These are phyloP conservation scores for Cosmorhoe ocellata DNA, from an alignment of 2,888 invertebrate species.

Conservation along the genomic window DNA sequence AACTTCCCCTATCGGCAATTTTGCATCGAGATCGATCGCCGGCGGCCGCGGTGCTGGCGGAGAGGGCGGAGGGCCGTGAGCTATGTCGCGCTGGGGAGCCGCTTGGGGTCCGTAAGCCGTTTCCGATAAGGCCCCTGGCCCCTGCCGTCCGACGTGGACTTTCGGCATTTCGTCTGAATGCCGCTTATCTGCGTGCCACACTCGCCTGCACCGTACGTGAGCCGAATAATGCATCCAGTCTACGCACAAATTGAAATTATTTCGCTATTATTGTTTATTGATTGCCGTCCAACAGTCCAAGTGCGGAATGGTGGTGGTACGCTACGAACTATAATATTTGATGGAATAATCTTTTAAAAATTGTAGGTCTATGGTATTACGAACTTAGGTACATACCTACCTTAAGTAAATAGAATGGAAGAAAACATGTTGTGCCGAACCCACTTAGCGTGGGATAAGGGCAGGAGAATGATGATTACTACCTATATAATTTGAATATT, in stretches of 20 bases:
- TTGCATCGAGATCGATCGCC: conserved; percentile 80
- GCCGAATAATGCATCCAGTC: conserved; percentile 71
- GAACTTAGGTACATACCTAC: too few species aligned
- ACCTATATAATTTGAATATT: too few species aligned
- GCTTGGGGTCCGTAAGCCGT: conserved; percentile 81
- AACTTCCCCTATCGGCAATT: conserved; percentile 68
- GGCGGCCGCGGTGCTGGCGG: conserved; percentile 51
- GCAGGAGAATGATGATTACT: too few species aligned
- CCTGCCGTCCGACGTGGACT: conserved; percentile 46
- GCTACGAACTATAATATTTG: neutral
- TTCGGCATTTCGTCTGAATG: conserved; percentile 62
- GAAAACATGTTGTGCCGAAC: too few species aligned
- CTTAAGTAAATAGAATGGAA: too few species aligned
- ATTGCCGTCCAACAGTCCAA: conserved; percentile 37
- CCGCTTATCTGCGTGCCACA: conserved; percentile 76
- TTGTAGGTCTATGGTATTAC: too few species aligned
- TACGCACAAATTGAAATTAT: conserved; percentile 72
- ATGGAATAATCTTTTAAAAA: too few species aligned
- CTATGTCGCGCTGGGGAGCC: conserved; percentile 77
- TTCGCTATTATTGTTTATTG: conserved; percentile 65
- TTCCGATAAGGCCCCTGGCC: conserved; percentile 77
- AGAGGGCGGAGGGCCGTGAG: conserved; percentile 48
- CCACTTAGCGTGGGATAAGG: too few species aligned
- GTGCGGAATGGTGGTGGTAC: conserved; percentile 12
- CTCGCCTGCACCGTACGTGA: conserved; percentile 72